Conservation (phyloP, 2,113 vertebrate genomes). For the Mustela lutreola region DNA sequence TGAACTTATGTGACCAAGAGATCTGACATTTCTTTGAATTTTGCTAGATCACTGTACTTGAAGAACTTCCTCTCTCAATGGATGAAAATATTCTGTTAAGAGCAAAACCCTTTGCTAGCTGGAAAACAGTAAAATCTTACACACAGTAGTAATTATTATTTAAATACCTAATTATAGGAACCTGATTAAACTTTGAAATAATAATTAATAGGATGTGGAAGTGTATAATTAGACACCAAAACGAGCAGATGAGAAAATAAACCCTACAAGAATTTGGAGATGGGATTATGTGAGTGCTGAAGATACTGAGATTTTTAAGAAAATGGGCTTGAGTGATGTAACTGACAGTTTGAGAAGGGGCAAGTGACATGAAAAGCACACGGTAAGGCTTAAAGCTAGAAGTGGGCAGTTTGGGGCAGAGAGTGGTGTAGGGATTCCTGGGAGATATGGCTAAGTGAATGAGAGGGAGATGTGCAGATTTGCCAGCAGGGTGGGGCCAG, state of each 20-base stretch:
- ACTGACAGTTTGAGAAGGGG: not conserved
- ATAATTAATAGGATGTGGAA: conserved; percentile 49
- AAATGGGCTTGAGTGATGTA: not conserved
- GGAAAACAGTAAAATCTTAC: not conserved
- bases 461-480: not conserved
- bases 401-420: not conserved
- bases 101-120: not conserved
- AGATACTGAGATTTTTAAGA: not conserved
- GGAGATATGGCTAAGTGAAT: not conserved
- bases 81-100: not conserved
- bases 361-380: not conserved
- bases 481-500: not conserved
- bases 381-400: not conserved
- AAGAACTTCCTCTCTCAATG: not conserved
- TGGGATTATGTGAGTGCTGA: not conserved
- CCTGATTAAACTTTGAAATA: conserved; percentile 55
- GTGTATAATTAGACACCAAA: conserved; percentile 52
- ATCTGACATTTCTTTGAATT: conserved; percentile 7
- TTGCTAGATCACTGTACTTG: not conserved
- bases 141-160: conserved; percentile 33
- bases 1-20: not conserved
- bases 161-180: conserved; percentile 58
- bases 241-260: conserved; percentile 29
- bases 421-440: not conserved
- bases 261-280: not conserved